Base-by-base conservation (phyloP, 2,888 invertebrate genomes). In the Perdita meconis region DNA sequence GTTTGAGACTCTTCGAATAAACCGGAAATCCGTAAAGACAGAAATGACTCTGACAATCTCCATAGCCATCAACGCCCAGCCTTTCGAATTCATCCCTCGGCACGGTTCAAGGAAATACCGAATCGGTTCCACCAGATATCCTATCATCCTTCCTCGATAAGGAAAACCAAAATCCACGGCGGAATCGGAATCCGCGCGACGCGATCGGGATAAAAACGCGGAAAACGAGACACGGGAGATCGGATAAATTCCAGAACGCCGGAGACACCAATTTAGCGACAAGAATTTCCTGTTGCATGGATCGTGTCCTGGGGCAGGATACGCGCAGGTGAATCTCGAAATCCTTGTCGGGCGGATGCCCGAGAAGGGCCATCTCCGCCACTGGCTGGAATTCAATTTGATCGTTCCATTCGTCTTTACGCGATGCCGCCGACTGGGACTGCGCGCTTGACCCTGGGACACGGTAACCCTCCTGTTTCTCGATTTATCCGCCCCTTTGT, bases 351-450 rank as follows among this genome's bases (percentile, higher is more conserved):
- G 64, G 42, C 2, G 56, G 36, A 34, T 34, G 38, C 51, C 10
- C 30, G 59, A 59, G 30, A 22, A 60, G 44, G 19, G 57, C 60
- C 42, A 22, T 47, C 30, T 24, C 30, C n/a, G 40, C 56, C 56
- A n/a, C 84, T 85, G 79, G 74, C 75, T 81, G 89, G 89, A 90
- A 89, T 89, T 87, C 89, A 90, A 90, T 90, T 90, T 89, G 89
- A 90, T 89, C 85, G 88, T 84, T 87, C 86, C 86, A 86, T 85
- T 77, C 86, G 82, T 84, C 86, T 83, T 83, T 67, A 66, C 55
- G 30, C 40, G 66, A 10, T 40, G 74, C 19, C 24, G 24, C 51
- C 34, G 12, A 42, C 22, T 53, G 53, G 53, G 50, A 60, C 65
- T 55, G 12, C 12, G n/a, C 12, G 8, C 8, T 26, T 50, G 19